Evolutionary conservation across 2,113 vertebrate genomes (phyloP).

Genomic region (Etheostoma spectabile): DNA sequence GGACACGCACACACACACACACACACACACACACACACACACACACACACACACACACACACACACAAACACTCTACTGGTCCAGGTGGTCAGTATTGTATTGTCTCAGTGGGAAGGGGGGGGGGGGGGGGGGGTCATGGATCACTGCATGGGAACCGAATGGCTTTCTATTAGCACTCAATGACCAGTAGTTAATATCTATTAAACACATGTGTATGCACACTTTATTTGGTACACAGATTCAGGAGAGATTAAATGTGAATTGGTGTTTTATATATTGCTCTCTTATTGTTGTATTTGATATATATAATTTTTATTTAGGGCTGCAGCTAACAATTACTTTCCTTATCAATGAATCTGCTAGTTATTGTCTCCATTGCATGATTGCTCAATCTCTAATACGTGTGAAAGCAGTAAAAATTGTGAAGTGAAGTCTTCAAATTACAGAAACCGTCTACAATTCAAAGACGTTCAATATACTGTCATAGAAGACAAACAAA

Average conservation of each 20-base stretch:
- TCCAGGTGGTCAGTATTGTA: constrained; percentile 75
- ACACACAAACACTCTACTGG: constrained; percentile 25
- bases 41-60: constrained; percentile 37
- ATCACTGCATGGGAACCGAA: constrained; percentile 55
- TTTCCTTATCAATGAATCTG: neutral
- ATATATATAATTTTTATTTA: neutral
- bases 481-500: neutral
- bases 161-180: constrained; percentile 54
- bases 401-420: neutral
- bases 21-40: constrained; percentile 33
- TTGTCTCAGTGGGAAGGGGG: constrained; percentile 37
- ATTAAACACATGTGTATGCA: neutral
- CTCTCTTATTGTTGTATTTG: neutral
- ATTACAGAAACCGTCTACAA: neutral
- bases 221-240: neutral
- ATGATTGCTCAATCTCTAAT: neutral
- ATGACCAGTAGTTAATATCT: constrained; percentile 37
- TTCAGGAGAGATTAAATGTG: neutral
- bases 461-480: neutral
- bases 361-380: neutral
- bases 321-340: neutral
- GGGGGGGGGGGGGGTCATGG: constrained; percentile 21
- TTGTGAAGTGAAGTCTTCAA: neutral
- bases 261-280: neutral
- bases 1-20: constrained; percentile 36